Evolutionary conservation across 2,888 invertebrate species (phyloP), one percentile per base, ranked within the genome.

Genomic region (Iphiclides podalirius): DNA sequence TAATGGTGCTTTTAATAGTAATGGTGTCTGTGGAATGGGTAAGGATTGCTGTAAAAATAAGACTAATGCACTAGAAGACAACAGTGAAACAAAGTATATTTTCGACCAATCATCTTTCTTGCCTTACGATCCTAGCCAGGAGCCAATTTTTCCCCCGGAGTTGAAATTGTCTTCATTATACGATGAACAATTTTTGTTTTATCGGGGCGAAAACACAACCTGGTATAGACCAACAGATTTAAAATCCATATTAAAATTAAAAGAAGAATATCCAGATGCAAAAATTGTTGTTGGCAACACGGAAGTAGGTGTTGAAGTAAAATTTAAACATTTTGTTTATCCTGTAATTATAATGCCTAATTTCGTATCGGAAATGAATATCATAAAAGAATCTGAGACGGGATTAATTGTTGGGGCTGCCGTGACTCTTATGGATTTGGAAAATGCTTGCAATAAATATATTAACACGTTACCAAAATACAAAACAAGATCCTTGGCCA

Each of bases 141-240:
- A 96, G 73, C 92, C 94, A 1, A 95, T 96, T 61, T 96, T 96
- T 73, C 96, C 96, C 9, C 94, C 95, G 1, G 95, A 95, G 75
- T 76, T 96, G 37, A 92, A 92, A 75, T 77, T 93, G 61, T 88
- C 81, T 1, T 79, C 91, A 2, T 64, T 81, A 44, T 91, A 92
- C 53, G 93, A 94, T 62, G 81, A 84, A 6, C 90, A 94, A 62
- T 72, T 71, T 61, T 63, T 89, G 44, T 57, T 76, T 55, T 86
- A 71, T 82, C 59, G 62, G 89, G 83, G 92, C 77, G 60, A 89
- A 34, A 87, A 90, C 37, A 82, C 90, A 0, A 91, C 91, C 1
- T 95, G 95, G 95, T 91, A 92, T 63, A 87, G 94, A 52, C 95
- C 95, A 0, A 91, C 89, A 1, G 84, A 78, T 38, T 67, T 95